A percentile compares a stretch with the other conserved stretches of the same genome.
Evolutionary conservation across 2,113 vertebrate genomes (phyloP).

Genomic region (Strix aluco): DNA sequence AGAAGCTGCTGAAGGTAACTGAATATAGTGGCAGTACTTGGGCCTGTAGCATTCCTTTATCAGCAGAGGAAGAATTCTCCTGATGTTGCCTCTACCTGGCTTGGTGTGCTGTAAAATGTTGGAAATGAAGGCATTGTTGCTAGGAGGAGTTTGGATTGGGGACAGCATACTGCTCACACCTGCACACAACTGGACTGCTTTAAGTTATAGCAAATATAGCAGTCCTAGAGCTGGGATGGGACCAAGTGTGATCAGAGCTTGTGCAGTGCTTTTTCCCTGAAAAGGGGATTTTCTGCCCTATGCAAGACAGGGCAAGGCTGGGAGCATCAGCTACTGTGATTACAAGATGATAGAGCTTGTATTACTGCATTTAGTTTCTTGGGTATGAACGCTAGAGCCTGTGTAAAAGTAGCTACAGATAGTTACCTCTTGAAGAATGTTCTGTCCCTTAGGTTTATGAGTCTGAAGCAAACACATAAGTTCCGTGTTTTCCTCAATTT

Average conservation of each 20-base stretch:
- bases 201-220: background rate
- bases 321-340: background rate
- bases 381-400: background rate
- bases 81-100: background rate
- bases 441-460: background rate
- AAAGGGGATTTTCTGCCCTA: background rate
- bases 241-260: background rate
- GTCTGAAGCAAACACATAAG: conserved; percentile 22
- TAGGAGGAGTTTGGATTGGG: background rate
- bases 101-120: background rate
- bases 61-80: background rate
- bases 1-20: background rate
- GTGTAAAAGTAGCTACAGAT: background rate
- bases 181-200: background rate
- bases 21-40: background rate
- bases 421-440: conserved; percentile 30
- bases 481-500: conserved; percentile 27
- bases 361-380: background rate
- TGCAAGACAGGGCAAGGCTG: background rate
- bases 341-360: too few relatives aligned
- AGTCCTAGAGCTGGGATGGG: background rate
- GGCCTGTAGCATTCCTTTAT: background rate
- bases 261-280: background rate
- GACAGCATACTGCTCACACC: too few relatives aligned
- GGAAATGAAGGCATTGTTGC: background rate